phyloP scores from a whole-genome alignment of 2,113 vertebrate genomes.

The Bagarius yarrelli region DNA sequence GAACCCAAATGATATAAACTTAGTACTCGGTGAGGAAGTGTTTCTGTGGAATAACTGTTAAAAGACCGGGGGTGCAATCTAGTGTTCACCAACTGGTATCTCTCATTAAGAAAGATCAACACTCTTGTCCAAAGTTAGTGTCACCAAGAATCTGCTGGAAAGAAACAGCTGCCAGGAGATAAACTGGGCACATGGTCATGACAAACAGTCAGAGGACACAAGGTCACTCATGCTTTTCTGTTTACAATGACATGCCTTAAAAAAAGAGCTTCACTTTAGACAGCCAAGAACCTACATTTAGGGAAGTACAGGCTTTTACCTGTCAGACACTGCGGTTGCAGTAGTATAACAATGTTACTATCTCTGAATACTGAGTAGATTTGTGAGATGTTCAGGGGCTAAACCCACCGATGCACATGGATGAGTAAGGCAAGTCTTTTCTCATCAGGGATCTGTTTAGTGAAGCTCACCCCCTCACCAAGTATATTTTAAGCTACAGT shows the following conservation, averaged over 20 bases:
- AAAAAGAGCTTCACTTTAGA: neutral
- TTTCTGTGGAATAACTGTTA: constrained; percentile 4
- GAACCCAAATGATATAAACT: no score
- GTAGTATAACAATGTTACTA: constrained; percentile 15
- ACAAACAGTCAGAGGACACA: constrained; percentile 69
- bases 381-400: constrained; percentile 34
- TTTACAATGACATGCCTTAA: constrained; percentile 10
- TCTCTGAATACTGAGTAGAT: neutral
- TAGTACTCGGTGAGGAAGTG: neutral
- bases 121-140: constrained; percentile 74
- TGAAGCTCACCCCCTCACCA: constrained; percentile 52
- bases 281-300: neutral
- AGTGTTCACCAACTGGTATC: constrained; percentile 59
- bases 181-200: constrained; percentile 69
- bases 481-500: constrained; percentile 52
- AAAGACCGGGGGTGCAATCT: constrained; percentile 20
- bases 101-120: constrained; percentile 62
- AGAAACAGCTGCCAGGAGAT: constrained; percentile 76
- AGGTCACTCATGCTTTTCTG: constrained; percentile 59
- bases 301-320: neutral
- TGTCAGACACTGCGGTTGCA: neutral
- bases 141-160: constrained; percentile 73
- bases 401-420: constrained; percentile 35
- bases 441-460: constrained; percentile 37
- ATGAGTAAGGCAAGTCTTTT: constrained; percentile 47